Conservation (phyloP, 2,888 invertebrate species). For the Rhodophaea formosa region DNA sequence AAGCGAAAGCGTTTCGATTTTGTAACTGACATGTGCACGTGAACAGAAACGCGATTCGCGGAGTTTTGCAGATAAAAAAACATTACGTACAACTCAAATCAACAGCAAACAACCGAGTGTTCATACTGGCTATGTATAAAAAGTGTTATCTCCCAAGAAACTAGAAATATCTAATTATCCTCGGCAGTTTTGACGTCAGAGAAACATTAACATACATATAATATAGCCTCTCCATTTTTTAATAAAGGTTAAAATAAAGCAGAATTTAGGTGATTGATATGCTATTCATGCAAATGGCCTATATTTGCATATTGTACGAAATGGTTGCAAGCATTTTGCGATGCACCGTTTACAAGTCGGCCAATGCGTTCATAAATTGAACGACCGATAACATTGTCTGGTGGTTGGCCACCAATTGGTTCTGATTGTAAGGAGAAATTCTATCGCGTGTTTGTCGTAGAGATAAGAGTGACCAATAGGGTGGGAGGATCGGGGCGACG, state of each 20-base stretch:
- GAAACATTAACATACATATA: neutral
- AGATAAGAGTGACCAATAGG: conserved; percentile 75
- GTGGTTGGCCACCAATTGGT: conserved; percentile 53
- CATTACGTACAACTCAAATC: neutral
- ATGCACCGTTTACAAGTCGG: conserved; percentile 10
- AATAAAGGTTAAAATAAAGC: neutral
- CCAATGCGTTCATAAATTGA: conserved; percentile 22
- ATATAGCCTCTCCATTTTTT: conserved; percentile 6
- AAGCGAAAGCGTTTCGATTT: conserved; percentile 23
- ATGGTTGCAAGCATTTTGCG: neutral
- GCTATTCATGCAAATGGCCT: neutral
- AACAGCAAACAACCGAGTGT: conserved; percentile 1
- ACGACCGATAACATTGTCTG: conserved; percentile 33
- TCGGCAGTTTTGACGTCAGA: conserved; percentile 17
- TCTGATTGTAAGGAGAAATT: conserved; percentile 75
- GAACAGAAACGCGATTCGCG: conserved; percentile 17
- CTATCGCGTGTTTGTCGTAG: conserved; percentile 59
- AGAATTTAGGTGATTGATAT: neutral
- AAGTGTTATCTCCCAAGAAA: conserved; percentile 19
- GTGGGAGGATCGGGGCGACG: conserved; percentile 58
- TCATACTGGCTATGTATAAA: conserved; percentile 3
- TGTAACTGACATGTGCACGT: conserved; percentile 18
- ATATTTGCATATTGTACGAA: neutral
- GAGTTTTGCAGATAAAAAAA: conserved; percentile 17
- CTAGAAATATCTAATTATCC: conserved; percentile 12